phyloP scores from a whole-genome alignment of 2,797 vertebrate species.

The Cossypha niveicapilla region DNA sequence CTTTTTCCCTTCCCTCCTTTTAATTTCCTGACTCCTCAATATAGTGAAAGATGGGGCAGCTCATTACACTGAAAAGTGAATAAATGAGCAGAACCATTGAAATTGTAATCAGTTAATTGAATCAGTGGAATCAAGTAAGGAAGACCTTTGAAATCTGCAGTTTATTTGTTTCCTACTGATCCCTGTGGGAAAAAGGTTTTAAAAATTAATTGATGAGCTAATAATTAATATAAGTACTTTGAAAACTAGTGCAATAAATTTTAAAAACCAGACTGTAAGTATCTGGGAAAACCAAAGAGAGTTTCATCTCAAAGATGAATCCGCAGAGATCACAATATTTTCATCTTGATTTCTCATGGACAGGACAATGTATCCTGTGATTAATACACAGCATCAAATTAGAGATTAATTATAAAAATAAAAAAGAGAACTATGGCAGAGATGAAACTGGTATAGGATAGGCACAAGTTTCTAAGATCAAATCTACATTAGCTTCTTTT shows the following conservation, averaged over 20 bases:
- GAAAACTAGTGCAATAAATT: not conserved
- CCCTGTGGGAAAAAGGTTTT: not conserved
- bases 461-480: not conserved
- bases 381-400: not conserved
- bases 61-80: not conserved
- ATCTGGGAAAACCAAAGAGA: not conserved
- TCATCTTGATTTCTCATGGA: not conserved
- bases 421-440: not conserved
- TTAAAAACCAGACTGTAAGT: not conserved
- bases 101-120: not conserved
- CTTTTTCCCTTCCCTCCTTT: not conserved
- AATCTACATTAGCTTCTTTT: not conserved
- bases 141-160: not conserved
- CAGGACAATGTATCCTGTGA: not conserved
- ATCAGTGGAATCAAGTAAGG: not conserved
- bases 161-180: not conserved
- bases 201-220: not conserved
- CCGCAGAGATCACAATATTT: not conserved
- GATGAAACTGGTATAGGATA: not conserved
- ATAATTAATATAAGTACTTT: not conserved
- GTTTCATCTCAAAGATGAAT: not conserved
- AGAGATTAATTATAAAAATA: not conserved
- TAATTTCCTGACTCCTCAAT: slow-evolving; percentile 1
- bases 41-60: not conserved
- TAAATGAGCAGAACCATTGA: not conserved